Percentiles rank a stretch among this genome's conserved stretches.
Conservation (phyloP, 2,797 vertebrate species). For the Psittacula echo region DNA sequence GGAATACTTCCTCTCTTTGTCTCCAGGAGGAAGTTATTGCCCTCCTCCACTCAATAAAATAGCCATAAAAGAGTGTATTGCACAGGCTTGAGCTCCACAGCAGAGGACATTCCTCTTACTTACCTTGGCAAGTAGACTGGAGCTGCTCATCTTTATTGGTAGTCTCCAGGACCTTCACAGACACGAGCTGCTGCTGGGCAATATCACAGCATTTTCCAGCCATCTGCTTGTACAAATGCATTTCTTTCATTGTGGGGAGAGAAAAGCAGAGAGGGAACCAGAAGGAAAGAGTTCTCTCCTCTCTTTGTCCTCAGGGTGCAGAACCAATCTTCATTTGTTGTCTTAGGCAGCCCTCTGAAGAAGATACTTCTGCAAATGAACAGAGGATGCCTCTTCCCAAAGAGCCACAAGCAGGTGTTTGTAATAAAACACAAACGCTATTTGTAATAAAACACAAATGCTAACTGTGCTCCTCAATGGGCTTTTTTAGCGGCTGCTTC, state of each 20-base stretch:
- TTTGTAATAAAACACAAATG: background rate
- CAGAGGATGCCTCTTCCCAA: background rate
- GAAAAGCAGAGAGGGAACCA: background rate
- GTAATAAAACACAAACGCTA: background rate
- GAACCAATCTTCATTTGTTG: background rate
- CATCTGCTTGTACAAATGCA: background rate
- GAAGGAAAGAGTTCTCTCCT: background rate
- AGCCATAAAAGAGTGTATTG: background rate
- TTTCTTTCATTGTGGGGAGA: background rate
- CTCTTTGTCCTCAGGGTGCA: background rate
- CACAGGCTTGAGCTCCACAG: background rate
- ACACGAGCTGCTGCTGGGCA: background rate
- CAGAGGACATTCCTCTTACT: background rate
- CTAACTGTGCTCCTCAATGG: background rate
- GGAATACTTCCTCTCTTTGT: background rate
- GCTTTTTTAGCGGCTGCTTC: background rate
- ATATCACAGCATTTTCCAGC: background rate
- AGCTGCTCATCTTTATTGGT: background rate
- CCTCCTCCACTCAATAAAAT: background rate
- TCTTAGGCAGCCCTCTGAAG: background rate
- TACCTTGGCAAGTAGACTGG: background rate
- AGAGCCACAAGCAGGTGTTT: conserved; percentile 17
- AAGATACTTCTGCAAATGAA: background rate
- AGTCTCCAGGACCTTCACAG: background rate
- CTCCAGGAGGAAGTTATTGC: background rate